phyloP scores from a whole-genome alignment of 2,113 vertebrate species.

The Malaclemys terrapin region DNA sequence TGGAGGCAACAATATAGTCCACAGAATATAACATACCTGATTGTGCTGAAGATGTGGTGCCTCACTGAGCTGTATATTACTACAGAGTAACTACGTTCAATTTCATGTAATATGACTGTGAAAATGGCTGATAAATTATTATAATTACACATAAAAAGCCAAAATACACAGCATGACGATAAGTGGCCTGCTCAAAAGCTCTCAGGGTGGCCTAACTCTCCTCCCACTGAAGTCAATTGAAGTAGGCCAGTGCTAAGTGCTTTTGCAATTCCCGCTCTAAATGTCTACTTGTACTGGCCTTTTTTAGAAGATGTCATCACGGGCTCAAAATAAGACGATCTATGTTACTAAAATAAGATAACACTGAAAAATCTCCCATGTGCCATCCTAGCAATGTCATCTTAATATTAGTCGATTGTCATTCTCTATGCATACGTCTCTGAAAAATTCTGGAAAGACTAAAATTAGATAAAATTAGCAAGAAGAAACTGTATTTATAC shows the following conservation, averaged over 20 bases:
- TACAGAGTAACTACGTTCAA: neutral
- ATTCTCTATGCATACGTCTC: neutral
- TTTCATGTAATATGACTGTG: neutral
- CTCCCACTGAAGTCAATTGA: neutral
- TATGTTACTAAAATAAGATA: neutral
- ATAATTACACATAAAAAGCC: neutral
- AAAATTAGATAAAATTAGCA: neutral
- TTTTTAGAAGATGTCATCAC: neutral
- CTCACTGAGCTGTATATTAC: neutral
- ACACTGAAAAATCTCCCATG: neutral
- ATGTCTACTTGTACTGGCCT: neutral
- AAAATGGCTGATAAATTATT: neutral
- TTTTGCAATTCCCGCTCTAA: neutral
- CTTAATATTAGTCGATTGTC: neutral
- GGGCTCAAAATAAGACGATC: neutral
- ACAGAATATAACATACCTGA: neutral
- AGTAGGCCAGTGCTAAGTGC: neutral
- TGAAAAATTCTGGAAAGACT: neutral
- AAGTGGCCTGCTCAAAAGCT: neutral
- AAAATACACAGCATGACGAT: neutral
- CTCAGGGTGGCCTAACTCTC: neutral
- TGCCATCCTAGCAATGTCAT: neutral
- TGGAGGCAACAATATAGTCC: neutral
- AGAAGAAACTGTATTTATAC: neutral
- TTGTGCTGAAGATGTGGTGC: neutral